Evolutionary conservation across 2,113 vertebrate genomes (phyloP), one percentile per base, ranked within the genome.

Genomic region (Ictalurus furcatus): DNA sequence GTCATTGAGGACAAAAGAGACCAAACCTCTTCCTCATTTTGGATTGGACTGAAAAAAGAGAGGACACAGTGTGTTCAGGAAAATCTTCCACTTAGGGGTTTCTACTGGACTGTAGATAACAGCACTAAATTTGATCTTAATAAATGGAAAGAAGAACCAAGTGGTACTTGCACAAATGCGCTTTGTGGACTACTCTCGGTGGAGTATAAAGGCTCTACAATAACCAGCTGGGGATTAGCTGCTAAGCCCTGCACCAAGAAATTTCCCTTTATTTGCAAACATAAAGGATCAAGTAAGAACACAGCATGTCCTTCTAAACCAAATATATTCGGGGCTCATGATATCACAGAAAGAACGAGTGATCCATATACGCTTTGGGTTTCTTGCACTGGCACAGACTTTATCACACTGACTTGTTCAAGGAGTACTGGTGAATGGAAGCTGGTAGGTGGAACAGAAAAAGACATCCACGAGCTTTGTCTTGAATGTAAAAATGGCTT

Each of bases 11-110:
- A 12, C 7, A 89, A 34, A 76, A 13, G 28, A 34, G 0, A 56
- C 7, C 0, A 1, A 0, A 13, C 0, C 0, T 71, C 28, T 0
- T 30, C 30, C 37, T 59, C 34, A 0, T 93, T 95, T 84, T 96
- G 96, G 95, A 91, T 96, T 12, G 96, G 96, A 6, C 92, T 96
- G 48, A 92, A 48, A 85, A 95, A 86, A 86, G 0, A 23, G 0
- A 92, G 74, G 28, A 5, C n/a, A 0, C 0, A 37, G 0, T 96
- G 96, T 19, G 80, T 91, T 8, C 6, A 74, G 0, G 3, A 23
- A 0, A 0, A 52, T 0, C 30, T 74, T 23, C 92, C 92, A 0
- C 92, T 96, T 16, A 91, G 87, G 61, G 96, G 96, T 1, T 96
- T 96, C 78, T 65, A n/a, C 56, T 97, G 96, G 96, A 85, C 65